Base-by-base conservation (phyloP, 2,888 invertebrate genomes). In the Drosophila eohydei region DNA sequence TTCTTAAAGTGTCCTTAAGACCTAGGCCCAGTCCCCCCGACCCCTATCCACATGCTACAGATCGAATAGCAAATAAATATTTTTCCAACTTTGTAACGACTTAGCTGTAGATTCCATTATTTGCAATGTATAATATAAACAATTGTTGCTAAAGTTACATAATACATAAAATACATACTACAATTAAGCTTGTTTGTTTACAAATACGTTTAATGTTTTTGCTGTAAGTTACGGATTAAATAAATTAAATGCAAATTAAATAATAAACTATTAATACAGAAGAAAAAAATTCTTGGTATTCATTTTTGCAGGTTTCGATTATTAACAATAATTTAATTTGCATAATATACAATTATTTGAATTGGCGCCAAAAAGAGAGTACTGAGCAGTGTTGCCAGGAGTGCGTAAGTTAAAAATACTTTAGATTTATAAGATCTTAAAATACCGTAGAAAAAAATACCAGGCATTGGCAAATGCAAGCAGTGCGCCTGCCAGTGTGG, bases 171-270 rank as follows among this genome's bases (percentile, higher is more conserved):
- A 72, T 66, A 74, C 58, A 65, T 68, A 73, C 60, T 78, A 78
- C 30, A 51, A 54, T 71, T 80, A 83, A 88, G 83, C 78, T 88
- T 83, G 88, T 86, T 83, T 83, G 88, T 86, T 83, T 83, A 85
- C 73, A 78, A 86, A 64, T 80, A 86, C 62, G 70, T 83, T 69
- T 83, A 78, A 83, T 80, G 75, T 83, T 66, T 80, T 70, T 78
- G 66, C 75, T 71, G 58, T 83, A 83, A 78, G 73, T 57, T 83
- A 74, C 78, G 64, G 34, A 54, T 65, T 74, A 78, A 88, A 69
- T 80, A 78, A 80, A 88, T 85, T 80, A 86, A 83, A 73, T 51
- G 52, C 71, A 71, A 62, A 71, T 67, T 68, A 44, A 68, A 52
- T 21, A 71, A 63, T 65, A 51, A 71, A 51, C 21, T 46, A 60